Percentiles rank a stretch among this genome's conserved stretches.
phyloP scores from a whole-genome alignment of 2,888 invertebrate species.

The Notodonta dromedarius region DNA sequence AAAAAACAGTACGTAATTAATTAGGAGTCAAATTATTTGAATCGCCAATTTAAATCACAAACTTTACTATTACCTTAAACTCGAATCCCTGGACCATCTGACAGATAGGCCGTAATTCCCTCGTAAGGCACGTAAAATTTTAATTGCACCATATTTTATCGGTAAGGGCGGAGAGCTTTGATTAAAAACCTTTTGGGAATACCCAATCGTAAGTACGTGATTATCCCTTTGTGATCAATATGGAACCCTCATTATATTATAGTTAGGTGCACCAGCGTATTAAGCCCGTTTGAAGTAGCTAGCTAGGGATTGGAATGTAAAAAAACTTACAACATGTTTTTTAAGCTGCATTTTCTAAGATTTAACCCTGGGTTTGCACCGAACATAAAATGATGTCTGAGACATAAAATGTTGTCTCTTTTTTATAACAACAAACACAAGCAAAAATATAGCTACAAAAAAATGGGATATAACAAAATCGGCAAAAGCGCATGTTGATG shows the following conservation, averaged over 20 bases:
- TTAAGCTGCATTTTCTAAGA: background rate
- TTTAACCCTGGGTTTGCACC: no score
- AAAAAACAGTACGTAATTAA: no score
- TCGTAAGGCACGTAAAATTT: conserved; percentile 61
- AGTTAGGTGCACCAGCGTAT: conserved; percentile 3
- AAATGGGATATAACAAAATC: no score
- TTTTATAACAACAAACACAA: no score
- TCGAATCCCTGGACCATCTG: conserved; percentile 7
- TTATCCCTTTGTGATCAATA: conserved; percentile 35
- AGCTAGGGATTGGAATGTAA: background rate
- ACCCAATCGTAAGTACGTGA: conserved; percentile 47
- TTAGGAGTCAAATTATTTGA: background rate
- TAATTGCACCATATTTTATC: conserved; percentile 60
- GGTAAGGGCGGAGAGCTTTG: conserved; percentile 44
- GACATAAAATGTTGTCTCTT: no score
- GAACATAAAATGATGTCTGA: no score
- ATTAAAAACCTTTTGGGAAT: conserved; percentile 53
- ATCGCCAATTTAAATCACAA: conserved; percentile 2
- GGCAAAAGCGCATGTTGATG: no score
- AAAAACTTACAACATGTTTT: background rate
- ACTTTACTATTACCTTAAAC: background rate
- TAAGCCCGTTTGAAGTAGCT: no score
- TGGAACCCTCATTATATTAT: conserved; percentile 13
- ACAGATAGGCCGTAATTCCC: conserved; percentile 41
- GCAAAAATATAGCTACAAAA: no score